Percentiles rank a stretch among this genome's conserved stretches.
These are phyloP conservation scores for Triplophysa bombifrons DNA, from an alignment of 2,797 vertebrate species.

Conservation along the genomic window DNA sequence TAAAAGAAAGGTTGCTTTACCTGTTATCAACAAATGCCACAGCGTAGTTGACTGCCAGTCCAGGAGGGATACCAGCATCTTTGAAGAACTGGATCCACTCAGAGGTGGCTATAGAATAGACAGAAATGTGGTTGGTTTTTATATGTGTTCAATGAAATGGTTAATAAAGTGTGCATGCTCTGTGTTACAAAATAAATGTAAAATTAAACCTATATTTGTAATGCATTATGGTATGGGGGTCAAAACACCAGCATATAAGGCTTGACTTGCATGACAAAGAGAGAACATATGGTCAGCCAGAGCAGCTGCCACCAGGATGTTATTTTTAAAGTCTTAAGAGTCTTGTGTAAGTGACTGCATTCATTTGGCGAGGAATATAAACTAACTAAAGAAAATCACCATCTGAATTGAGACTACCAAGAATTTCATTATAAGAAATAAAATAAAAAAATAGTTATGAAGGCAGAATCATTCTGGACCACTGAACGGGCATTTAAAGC, in stretches of 20 bases:
- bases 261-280: slow-evolving; percentile 4
- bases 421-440: neutral
- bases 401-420: neutral
- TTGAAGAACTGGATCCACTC: slow-evolving; percentile 98
- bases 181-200: neutral
- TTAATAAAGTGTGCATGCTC: neutral
- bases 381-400: neutral
- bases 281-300: slow-evolving; percentile 57
- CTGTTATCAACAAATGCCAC: slow-evolving; percentile 94
- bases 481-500: too few species aligned
- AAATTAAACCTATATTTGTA: neutral
- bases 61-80: slow-evolving; percentile 91
- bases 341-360: slow-evolving; percentile 13
- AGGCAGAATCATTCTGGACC: too few species aligned
- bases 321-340: slow-evolving; percentile 70
- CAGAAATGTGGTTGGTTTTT: neutral
- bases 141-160: neutral
- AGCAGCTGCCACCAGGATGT: slow-evolving; percentile 65
- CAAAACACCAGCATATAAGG: neutral
- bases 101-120: slow-evolving; percentile 80
- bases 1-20: slow-evolving; percentile 69
- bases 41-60: slow-evolving; percentile 90
- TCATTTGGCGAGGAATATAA: neutral
- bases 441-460: neutral
- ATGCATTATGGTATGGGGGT: neutral